phyloP scores from a whole-genome alignment of 2,888 invertebrate genomes.

The Scaptomyza caliginosa region DNA sequence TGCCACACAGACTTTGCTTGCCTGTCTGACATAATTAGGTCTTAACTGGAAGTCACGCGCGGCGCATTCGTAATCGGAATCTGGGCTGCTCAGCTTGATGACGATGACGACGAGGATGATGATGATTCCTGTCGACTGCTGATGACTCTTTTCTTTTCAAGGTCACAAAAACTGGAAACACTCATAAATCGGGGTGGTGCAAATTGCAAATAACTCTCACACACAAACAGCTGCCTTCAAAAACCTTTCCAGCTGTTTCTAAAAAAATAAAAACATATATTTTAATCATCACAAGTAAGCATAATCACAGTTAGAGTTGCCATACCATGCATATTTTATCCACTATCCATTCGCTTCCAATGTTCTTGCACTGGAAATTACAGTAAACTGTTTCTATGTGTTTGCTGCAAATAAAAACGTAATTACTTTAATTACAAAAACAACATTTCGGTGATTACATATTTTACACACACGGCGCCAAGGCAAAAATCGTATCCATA shows the following conservation, averaged over 20 bases:
- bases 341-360: neutral
- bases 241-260: constrained; percentile 27
- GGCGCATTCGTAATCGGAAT: constrained; percentile 71
- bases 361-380: neutral
- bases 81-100: constrained; percentile 8
- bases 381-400: neutral
- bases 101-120: neutral
- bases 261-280: neutral
- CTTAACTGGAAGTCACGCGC: constrained; percentile 80
- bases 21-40: constrained; percentile 74
- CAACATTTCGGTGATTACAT: constrained; percentile 67
- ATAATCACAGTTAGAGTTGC: neutral
- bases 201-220: constrained; percentile 32
- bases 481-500: constrained; percentile 51
- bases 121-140: constrained; percentile 5
- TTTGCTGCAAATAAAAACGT: constrained; percentile 41
- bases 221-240: neutral
- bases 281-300: too few species aligned
- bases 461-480: constrained; percentile 60
- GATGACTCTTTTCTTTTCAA: constrained; percentile 36
- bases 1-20: constrained; percentile 12
- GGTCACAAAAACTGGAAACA: constrained; percentile 30
- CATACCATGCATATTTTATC: neutral
- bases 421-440: constrained; percentile 71
- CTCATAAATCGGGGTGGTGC: constrained; percentile 23